These are phyloP conservation scores for Sus cebifrons DNA, from an alignment of 2,797 vertebrate genomes.

Conservation along the genomic window DNA sequence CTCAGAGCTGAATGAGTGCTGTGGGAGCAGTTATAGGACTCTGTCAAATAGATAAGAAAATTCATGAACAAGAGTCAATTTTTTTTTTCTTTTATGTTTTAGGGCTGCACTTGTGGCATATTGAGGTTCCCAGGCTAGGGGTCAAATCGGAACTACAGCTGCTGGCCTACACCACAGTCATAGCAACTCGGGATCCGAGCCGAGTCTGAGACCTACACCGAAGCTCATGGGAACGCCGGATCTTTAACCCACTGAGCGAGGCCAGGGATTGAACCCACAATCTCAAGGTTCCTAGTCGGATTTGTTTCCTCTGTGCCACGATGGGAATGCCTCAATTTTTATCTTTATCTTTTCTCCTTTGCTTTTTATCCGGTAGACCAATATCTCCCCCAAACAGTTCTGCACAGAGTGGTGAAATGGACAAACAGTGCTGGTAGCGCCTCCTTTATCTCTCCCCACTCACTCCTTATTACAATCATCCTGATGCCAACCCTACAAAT, in stretches of 20 bases:
- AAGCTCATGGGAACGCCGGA: too few species aligned
- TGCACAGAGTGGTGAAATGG: not conserved
- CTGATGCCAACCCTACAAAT: not conserved
- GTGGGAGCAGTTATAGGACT: not conserved
- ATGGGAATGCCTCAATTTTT: not conserved
- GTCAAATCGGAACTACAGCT: too few species aligned
- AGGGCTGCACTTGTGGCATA: too few species aligned
- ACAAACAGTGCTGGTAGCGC: not conserved
- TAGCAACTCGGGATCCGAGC: too few species aligned
- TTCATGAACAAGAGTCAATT: not conserved
- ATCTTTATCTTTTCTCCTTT: not conserved
- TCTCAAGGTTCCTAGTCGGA: too few species aligned
- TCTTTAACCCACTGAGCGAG: too few species aligned
- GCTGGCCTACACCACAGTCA: too few species aligned
- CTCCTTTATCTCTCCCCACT: not conserved
- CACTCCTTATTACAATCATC: not conserved
- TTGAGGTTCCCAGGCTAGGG: too few species aligned
- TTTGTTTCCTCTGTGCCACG: too few species aligned
- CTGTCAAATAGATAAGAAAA: not conserved
- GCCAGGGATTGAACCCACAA: too few species aligned
- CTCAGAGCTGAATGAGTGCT: not conserved
- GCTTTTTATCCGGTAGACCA: not conserved
- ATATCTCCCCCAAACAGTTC: not conserved
- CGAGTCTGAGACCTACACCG: too few species aligned
- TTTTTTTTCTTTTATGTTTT: slow-evolving; percentile 39